These are phyloP conservation scores for Smittia aterrima DNA, from an alignment of 2,888 invertebrate species.

Conservation along the genomic window DNA sequence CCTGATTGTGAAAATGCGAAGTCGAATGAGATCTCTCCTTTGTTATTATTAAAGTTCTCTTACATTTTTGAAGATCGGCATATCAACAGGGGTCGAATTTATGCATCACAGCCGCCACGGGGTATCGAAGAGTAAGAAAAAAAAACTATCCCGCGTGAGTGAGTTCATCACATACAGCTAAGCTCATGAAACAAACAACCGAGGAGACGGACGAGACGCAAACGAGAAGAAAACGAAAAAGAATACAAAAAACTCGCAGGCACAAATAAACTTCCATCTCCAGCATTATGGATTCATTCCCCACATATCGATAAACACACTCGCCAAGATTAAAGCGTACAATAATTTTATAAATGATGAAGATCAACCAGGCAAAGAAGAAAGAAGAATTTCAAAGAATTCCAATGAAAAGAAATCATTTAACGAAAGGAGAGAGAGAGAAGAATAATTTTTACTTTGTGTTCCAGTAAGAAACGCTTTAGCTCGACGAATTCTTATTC, in stretches of 20 bases:
- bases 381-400: conserved; percentile 25
- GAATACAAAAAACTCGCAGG: conserved; percentile 7
- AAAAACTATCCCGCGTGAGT: conserved; percentile 17
- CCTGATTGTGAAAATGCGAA: not conserved
- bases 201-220: conserved; percentile 14
- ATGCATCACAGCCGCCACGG: conserved; percentile 27
- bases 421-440: not conserved
- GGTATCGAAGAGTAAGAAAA: not conserved
- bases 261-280: conserved; percentile 4
- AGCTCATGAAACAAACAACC: conserved; percentile 14
- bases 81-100: conserved; percentile 32
- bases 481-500: not conserved
- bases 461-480: not conserved
- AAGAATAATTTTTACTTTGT: conserved; percentile 2
- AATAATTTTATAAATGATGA: conserved; percentile 33
- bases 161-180: conserved; percentile 15
- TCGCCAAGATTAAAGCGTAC: conserved; percentile 33
- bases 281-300: not conserved
- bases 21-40: not conserved
- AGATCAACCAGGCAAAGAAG: conserved; percentile 14
- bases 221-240: conserved; percentile 1
- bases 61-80: conserved; percentile 27
- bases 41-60: conserved; percentile 16
- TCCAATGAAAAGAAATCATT: conserved; percentile 33
- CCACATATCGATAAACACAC: conserved; percentile 31